Evolutionary conservation across 2,888 invertebrate genomes (phyloP), one percentile per base, ranked within the genome.

Genomic region (Papilio elwesi): DNA sequence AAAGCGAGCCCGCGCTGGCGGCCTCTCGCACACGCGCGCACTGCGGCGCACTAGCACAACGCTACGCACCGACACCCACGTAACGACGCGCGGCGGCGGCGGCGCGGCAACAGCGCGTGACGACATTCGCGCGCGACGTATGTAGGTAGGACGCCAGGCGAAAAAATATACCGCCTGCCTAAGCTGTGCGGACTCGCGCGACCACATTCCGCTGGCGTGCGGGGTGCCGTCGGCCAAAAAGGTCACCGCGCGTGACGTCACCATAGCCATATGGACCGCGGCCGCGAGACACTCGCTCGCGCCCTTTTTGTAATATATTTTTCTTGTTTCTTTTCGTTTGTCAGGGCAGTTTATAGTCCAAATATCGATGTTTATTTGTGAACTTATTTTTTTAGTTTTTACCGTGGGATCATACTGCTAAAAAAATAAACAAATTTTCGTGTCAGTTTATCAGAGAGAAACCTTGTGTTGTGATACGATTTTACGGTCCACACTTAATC

Each of bases 61-160:
- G 78, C 85, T 84, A 85, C 90, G 85, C 85, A 89, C 90, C 80
- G 82, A 91, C 91, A 87, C 91, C 90, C 91, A 92, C 92, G 91
- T 90, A 90, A 87, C 83, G 85, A 86, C 88, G 89, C 87, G 84
- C 81, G 82, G 78, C 81, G 81, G 85, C 85, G 26, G 78, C 91
- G 89, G 90, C 84, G 87, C 88, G 94, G 94, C 94, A 94, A 94
- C 94, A 91, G 89, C 91, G 94, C 92, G 91, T 94, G 94, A 94
- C 94, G 94, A 94, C 94, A 94, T 94, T 93, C 94, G 94, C 92
- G 94, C 93, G 91, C 88, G 91, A 90, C 90, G 90, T 92, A 91
- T 90, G 90, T 90, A 90, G 89, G 90, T 90, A 90, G 90, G 90
- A 87, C 87, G 87, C 80, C 87, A 83, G 86, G 89, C 90, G 90